phyloP scores from a whole-genome alignment of 1,140 invertebrate species.

The Drosophila saltans region DNA sequence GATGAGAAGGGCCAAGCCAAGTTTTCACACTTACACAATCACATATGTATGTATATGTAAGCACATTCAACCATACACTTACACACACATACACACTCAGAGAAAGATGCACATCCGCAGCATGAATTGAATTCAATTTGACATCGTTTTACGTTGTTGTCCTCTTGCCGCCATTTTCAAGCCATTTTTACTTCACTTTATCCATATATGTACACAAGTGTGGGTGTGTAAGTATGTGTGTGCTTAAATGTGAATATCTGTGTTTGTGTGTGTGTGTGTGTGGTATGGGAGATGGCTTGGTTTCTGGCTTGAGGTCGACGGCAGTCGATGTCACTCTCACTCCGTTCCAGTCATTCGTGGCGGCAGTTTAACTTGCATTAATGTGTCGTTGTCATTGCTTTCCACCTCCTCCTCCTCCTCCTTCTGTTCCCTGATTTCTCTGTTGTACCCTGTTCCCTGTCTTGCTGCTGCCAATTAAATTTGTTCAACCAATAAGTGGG shows the following conservation, averaged over 20 bases:
- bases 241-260: not conserved
- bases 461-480: slow-evolving; percentile 63
- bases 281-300: slow-evolving; percentile 29
- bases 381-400: slow-evolving; percentile 50
- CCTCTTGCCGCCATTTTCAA: slow-evolving; percentile 10
- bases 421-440: not conserved
- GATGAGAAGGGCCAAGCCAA: not conserved
- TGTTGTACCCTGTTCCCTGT: not conserved
- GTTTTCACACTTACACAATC: no score
- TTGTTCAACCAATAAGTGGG: slow-evolving; percentile 61
- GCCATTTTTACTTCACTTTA: slow-evolving; percentile 4
- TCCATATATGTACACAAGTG: not conserved
- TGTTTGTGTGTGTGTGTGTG: slow-evolving; percentile 1
- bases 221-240: not conserved
- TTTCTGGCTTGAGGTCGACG: slow-evolving; percentile 51
- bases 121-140: slow-evolving; percentile 8
- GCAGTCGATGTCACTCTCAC: slow-evolving; percentile 30
- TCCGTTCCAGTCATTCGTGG: slow-evolving; percentile 38
- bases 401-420: not conserved
- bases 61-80: no score
- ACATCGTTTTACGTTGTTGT: slow-evolving; percentile 5
- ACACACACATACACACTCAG: not conserved
- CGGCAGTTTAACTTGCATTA: slow-evolving; percentile 60
- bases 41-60: no score
- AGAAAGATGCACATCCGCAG: not conserved